Base-by-base conservation (phyloP, 2,797 vertebrate genomes). In the Protonibea diacanthus region DNA sequence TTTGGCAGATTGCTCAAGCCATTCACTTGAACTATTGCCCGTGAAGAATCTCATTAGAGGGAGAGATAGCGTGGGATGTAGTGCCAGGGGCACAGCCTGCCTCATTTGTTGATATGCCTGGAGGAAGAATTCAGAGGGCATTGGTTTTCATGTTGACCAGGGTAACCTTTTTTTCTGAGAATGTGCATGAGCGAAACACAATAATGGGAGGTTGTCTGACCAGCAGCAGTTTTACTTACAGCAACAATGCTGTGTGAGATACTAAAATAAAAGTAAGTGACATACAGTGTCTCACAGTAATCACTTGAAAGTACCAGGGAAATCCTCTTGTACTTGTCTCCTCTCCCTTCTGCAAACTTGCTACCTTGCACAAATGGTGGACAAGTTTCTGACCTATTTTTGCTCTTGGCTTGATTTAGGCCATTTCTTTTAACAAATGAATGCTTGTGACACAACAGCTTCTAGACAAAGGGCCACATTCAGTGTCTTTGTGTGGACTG, bases 11-110 rank as follows among this genome's bases (percentile, higher is more conserved):
- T 77, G 76, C 73, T 80, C 67, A 29, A 74, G 63, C 80, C 83
- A 87, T 93, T 93, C 87, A 90, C 52, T 76, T 84, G 49, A 93
- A 74, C 85, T 90, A 90, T 47, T 85, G 80, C 73, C 92, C 91
- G 76, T 93, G 90, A 94, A 89, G 82, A 91, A 92, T 89, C 86
- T 92, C 78, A 89, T 95, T 91, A 92, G 81, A 81, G 82, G 76
- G 85, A 81, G 83, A 84, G 79, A 84, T 86, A 66, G 84, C 57
- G 80, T 88, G 88, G 85, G 89, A 88, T 85, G 83, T 66, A 20
- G 70, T 82, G 84, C 88, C 81, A 62, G 74, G 78, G 77, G 55
- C 66, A 77, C 56, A 80, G 74, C 57, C 79, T 82, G 77, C 74
- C 86, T 89, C 64, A 52, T 83, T 88, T 84, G 77, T 87, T 90